phyloP scores from a whole-genome alignment of 1,140 invertebrate genomes.

The Lethocerus indicus region DNA sequence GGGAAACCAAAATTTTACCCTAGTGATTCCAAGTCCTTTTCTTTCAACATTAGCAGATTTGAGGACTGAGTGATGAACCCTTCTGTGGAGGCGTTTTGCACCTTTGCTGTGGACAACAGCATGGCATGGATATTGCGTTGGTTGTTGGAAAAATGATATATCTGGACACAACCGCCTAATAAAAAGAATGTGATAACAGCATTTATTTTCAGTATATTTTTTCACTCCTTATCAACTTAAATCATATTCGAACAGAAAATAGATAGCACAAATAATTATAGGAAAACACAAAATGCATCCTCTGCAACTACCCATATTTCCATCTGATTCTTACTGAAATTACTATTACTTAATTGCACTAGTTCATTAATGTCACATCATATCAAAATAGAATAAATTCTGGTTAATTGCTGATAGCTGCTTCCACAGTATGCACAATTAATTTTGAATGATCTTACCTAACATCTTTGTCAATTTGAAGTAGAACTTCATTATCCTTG shows the following conservation, averaged over 20 bases:
- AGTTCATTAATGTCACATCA: too few relatives aligned
- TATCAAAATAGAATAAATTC: too few relatives aligned
- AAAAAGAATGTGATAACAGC: slow-evolving; percentile 9
- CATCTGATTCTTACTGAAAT: too few relatives aligned
- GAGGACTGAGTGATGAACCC: slow-evolving; percentile 71
- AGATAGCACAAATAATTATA: too few relatives aligned
- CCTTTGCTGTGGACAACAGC: slow-evolving; percentile 54
- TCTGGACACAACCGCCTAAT: slow-evolving; percentile 80
- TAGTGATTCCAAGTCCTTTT: slow-evolving; percentile 75
- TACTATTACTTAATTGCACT: too few relatives aligned
- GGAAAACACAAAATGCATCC: too few relatives aligned
- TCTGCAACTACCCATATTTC: too few relatives aligned
- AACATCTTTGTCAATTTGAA: slow-evolving; percentile 96
- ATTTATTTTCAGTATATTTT: too few relatives aligned
- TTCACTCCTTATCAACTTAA: too few relatives aligned
- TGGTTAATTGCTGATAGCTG: too few relatives aligned
- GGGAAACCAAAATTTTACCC: slow-evolving; percentile 35
- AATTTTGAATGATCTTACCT: slow-evolving; percentile 29
- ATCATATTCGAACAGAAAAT: too few relatives aligned
- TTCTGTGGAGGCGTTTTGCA: slow-evolving; percentile 61
- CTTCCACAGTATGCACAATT: neutral
- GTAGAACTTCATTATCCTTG: slow-evolving; percentile 88
- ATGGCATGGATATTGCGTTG: slow-evolving; percentile 69
- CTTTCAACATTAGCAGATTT: slow-evolving; percentile 76
- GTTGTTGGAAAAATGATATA: slow-evolving; percentile 91